Percentiles rank a stretch among this genome's conserved stretches.
phyloP scores from a whole-genome alignment of 2,113 vertebrate genomes.

The Spea multiplicata region DNA sequence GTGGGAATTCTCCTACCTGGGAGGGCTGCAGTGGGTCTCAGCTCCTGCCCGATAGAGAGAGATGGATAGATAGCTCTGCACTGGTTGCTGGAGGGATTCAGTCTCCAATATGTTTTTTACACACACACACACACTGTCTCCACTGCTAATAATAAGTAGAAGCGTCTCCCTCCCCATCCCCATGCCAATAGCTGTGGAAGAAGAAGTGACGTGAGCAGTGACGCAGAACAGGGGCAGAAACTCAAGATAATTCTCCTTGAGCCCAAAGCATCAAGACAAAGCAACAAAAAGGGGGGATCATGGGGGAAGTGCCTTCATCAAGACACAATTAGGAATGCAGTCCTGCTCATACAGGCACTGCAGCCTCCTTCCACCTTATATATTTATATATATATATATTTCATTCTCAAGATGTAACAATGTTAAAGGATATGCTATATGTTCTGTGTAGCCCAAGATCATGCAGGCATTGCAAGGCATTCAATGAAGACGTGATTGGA shows the following conservation, averaged over 20 bases:
- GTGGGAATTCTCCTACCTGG: slow-evolving; percentile 44
- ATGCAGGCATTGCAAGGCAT: slow-evolving; percentile 4
- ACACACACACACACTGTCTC: slow-evolving; percentile 43
- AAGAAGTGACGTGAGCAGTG: slow-evolving; percentile 69
- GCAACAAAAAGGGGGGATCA: slow-evolving; percentile 27
- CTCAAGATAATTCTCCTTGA: slow-evolving; percentile 58
- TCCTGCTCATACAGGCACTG: not conserved
- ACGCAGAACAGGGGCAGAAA: slow-evolving; percentile 74
- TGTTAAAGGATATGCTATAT: too few relatives aligned
- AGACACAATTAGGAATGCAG: not conserved
- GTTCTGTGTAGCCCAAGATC: slow-evolving; percentile 1
- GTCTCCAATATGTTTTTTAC: slow-evolving; percentile 37
- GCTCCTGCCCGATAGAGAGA: slow-evolving; percentile 33
- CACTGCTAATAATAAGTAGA: slow-evolving; percentile 57
- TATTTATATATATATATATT: too few relatives aligned
- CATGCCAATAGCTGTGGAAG: slow-evolving; percentile 61
- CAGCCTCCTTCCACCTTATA: slow-evolving; percentile 14
- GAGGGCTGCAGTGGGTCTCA: slow-evolving; percentile 23
- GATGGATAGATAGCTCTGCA: slow-evolving; percentile 32
- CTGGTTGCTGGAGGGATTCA: slow-evolving; percentile 44
- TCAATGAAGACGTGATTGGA: slow-evolving; percentile 22
- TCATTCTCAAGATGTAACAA: not conserved
- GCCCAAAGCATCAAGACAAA: slow-evolving; percentile 41
- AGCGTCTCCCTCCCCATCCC: slow-evolving; percentile 55
- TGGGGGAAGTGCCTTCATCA: slow-evolving; percentile 27